phyloP scores from a whole-genome alignment of 2,113 vertebrate genomes.

The Ciconia boyciana region DNA sequence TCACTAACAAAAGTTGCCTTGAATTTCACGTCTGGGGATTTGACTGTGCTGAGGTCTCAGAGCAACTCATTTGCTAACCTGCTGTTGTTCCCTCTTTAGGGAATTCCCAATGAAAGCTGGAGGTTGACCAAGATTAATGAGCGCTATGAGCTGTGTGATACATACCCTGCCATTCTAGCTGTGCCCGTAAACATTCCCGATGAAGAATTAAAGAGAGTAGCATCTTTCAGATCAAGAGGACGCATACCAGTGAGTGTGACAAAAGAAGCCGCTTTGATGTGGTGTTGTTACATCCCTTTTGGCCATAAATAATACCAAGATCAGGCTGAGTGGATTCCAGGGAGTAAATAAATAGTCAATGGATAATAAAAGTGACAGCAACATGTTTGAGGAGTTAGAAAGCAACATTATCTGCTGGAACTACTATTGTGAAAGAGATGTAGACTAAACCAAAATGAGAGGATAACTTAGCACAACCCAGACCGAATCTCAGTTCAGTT shows the following conservation, averaged over 20 bases:
- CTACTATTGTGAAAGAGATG: constrained; percentile 8
- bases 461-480: neutral
- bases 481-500: neutral
- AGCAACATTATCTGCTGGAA: neutral
- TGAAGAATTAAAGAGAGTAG: constrained; percentile 88
- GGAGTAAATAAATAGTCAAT: neutral
- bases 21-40: neutral
- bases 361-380: neutral
- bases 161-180: constrained; percentile 87
- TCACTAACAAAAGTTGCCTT: neutral
- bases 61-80: constrained; percentile 3
- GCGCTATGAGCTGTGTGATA: constrained; percentile 92
- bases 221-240: constrained; percentile 89
- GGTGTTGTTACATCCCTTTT: neutral
- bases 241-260: constrained; percentile 87
- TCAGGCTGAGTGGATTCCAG: neutral
- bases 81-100: constrained; percentile 71
- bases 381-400: neutral
- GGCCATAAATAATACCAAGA: neutral
- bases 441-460: constrained; percentile 33
- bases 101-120: constrained; percentile 97
- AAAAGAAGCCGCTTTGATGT: neutral
- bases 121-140: constrained; percentile 92
- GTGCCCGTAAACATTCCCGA: constrained; percentile 93
- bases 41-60: neutral